Evolutionary conservation across 92 coral and sea anemone species (phyloP).

Genomic region (Parazoanthus atlanticus): DNA sequence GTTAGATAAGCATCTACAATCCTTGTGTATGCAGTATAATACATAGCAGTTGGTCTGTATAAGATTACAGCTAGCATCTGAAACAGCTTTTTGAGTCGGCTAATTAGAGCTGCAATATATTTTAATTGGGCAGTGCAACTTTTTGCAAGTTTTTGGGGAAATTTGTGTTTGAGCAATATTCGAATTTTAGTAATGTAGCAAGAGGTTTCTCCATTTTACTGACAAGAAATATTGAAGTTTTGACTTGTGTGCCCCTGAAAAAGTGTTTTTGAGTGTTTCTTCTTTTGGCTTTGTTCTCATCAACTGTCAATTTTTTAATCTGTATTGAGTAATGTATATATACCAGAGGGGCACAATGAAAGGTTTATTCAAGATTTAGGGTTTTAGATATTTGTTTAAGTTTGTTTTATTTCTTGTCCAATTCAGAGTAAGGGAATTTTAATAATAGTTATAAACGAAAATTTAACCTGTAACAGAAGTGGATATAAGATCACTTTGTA

Average conservation of each 20-base stretch:
- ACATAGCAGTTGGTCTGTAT: too few relatives aligned
- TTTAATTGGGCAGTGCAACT: slow-evolving; percentile 24
- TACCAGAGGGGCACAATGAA: neutral
- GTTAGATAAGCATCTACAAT: too few relatives aligned
- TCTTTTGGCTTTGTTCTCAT: neutral
- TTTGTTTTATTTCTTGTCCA: slow-evolving; percentile 22
- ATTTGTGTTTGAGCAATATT: neutral
- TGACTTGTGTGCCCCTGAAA: neutral
- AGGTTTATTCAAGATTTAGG: slow-evolving; percentile 14
- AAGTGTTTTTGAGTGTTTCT: slow-evolving; percentile 3
- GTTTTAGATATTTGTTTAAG: slow-evolving; percentile 22
- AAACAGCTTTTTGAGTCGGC: too few relatives aligned
- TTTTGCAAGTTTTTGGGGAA: neutral
- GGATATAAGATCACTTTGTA: slow-evolving; percentile 7
- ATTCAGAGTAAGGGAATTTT: slow-evolving; percentile 29
- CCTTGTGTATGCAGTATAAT: neutral
- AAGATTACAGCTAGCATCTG: too few relatives aligned
- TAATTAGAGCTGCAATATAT: neutral
- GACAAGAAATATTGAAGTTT: slow-evolving; percentile 30
- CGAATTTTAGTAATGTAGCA: neutral
- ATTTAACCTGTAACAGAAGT: slow-evolving; percentile 19
- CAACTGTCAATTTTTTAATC: neutral
- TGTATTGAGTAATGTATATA: slow-evolving; percentile 10
- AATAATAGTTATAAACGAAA: slow-evolving; percentile 30
- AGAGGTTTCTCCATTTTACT: slow-evolving; percentile 10